Evolutionary conservation across 2,888 invertebrate species (phyloP).

Genomic region (Rhamnusium bicolor): DNA sequence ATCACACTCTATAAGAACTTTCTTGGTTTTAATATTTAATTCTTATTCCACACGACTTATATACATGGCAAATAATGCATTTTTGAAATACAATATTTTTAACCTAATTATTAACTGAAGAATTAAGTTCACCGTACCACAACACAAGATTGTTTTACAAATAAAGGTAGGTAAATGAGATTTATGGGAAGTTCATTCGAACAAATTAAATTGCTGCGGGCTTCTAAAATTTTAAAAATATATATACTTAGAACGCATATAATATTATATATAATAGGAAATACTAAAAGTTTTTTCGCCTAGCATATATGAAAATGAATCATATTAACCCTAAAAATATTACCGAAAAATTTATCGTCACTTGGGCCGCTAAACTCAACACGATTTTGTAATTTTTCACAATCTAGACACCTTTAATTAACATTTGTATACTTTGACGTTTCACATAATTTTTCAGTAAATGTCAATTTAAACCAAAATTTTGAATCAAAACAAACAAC

Average conservation of each 20-base stretch:
- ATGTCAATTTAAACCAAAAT: too few species aligned
- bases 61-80: slow-evolving; percentile 2
- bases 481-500: too few species aligned
- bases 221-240: too few species aligned
- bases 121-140: slow-evolving; percentile 17
- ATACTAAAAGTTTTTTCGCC: too few species aligned
- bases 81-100: slow-evolving; percentile 26
- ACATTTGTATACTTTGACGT: too few species aligned
- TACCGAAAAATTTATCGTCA: too few species aligned
- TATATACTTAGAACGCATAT: not conserved
- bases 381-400: too few species aligned
- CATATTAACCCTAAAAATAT: too few species aligned
- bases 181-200: not conserved
- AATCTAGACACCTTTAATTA: too few species aligned
- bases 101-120: slow-evolving; percentile 30
- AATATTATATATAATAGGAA: not conserved
- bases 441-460: too few species aligned
- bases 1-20: not conserved
- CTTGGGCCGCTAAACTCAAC: too few species aligned
- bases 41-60: not conserved
- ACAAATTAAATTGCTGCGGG: not conserved
- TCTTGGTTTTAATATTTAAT: not conserved
- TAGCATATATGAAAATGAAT: too few species aligned
- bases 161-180: not conserved
- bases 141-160: slow-evolving; percentile 21